These are phyloP conservation scores for Chaetodon trifasciatus DNA, from an alignment of 2,797 vertebrate genomes.

Conservation along the genomic window DNA sequence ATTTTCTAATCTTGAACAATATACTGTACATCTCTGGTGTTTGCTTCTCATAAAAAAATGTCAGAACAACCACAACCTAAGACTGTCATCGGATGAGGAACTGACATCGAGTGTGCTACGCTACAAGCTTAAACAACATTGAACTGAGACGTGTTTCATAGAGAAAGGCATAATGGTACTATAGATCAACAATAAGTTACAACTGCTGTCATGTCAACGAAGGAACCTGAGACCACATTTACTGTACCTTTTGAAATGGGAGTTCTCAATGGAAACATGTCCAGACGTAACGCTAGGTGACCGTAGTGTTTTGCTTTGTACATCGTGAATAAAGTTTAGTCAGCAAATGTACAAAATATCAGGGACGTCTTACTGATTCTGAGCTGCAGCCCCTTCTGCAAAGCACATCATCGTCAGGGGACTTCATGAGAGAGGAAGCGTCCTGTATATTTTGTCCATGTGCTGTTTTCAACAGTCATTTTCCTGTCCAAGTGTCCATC, in stretches of 20 bases:
- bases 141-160: conserved; percentile 44
- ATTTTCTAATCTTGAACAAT: conserved; percentile 41
- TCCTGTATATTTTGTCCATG: conserved; percentile 32
- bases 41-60: conserved; percentile 44
- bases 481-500: conserved; percentile 17
- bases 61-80: conserved; percentile 25
- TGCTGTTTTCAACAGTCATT: conserved; percentile 41
- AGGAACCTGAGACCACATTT: conserved; percentile 30
- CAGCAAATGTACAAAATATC: conserved; percentile 44
- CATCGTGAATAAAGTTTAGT: conserved; percentile 22
- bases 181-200: conserved; percentile 35
- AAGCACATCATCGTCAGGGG: neutral
- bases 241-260: conserved; percentile 22
- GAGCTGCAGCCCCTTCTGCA: neutral
- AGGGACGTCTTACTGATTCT: neutral
- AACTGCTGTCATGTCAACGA: conserved; percentile 16
- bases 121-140: conserved; percentile 62
- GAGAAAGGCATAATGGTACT: conserved; percentile 67
- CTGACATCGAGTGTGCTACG: conserved; percentile 36
- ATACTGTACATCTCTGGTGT: conserved; percentile 47
- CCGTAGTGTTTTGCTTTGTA: conserved; percentile 12
- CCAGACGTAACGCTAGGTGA: conserved; percentile 1
- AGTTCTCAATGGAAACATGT: conserved; percentile 13
- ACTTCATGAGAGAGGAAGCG: neutral
- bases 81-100: conserved; percentile 21